phyloP scores from a whole-genome alignment of 2,888 invertebrate genomes.

The Stenchaetothrips biformis region DNA sequence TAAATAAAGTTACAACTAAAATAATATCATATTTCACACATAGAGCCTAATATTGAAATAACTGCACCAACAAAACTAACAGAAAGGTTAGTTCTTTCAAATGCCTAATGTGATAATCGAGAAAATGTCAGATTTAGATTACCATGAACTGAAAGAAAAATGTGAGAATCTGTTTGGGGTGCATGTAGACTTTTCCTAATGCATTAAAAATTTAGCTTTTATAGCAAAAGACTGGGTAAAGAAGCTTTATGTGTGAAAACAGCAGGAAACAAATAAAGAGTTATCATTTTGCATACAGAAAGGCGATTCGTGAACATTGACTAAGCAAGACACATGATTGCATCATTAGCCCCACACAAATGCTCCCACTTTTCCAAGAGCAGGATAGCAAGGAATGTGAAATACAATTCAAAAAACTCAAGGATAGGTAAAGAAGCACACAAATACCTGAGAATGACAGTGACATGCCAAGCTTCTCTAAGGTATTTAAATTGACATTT shows the following conservation, averaged over 20 bases:
- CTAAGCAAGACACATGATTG: slow-evolving; percentile 23
- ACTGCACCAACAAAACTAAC: slow-evolving; percentile 1
- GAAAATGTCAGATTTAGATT: not conserved
- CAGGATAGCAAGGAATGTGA: not conserved
- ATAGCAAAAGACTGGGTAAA: not conserved
- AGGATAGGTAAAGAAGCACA: not conserved
- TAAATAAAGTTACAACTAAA: slow-evolving; percentile 8
- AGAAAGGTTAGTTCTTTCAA: not conserved
- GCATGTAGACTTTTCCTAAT: not conserved
- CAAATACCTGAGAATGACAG: too few relatives aligned
- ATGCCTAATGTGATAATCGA: not conserved
- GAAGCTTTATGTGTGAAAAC: slow-evolving; percentile 19
- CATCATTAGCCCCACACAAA: slow-evolving; percentile 24
- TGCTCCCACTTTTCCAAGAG: slow-evolving; percentile 24
- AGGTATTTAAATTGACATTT: not conserved
- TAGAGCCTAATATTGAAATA: not conserved
- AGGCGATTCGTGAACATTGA: slow-evolving; percentile 22
- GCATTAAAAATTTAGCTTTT: not conserved
- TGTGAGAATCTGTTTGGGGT: slow-evolving; percentile 5
- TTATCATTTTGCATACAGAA: slow-evolving; percentile 24
- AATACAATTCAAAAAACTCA: not conserved
- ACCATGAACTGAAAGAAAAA: not conserved
- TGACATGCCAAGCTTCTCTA: too few relatives aligned
- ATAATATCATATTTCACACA: slow-evolving; percentile 2
- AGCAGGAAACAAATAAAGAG: slow-evolving; percentile 22